Percentiles rank a stretch among this genome's conserved stretches.
These are phyloP conservation scores for Molanna angustata DNA, from an alignment of 2,888 invertebrate genomes.

Conservation along the genomic window DNA sequence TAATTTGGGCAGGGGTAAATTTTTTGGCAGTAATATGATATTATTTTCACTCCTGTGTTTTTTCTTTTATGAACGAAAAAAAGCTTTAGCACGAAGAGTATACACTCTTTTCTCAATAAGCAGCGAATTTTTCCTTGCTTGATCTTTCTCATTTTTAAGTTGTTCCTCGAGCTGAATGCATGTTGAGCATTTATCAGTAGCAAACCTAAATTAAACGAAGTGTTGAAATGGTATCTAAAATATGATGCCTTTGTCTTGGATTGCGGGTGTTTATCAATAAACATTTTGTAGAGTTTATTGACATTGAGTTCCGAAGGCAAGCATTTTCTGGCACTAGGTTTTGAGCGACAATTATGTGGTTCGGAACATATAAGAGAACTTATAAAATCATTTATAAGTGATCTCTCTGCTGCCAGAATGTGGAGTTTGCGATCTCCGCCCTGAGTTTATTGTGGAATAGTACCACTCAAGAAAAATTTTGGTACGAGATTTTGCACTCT, in stretches of 20 bases:
- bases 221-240: background rate
- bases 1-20: background rate
- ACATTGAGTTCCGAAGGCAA: background rate
- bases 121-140: background rate
- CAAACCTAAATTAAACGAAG: background rate
- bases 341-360: background rate
- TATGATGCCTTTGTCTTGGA: background rate
- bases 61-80: background rate
- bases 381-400: no score
- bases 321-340: background rate
- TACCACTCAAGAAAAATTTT: no score
- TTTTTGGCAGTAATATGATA: slow-evolving; percentile 1
- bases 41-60: background rate
- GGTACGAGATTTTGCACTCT: no score
- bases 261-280: background rate
- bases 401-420: no score
- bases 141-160: background rate
- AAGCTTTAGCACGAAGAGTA: background rate
- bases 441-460: no score
- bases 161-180: background rate
- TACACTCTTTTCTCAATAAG: background rate
- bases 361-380: background rate
- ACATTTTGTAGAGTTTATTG: background rate
- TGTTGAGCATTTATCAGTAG: background rate
- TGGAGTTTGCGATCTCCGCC: no score